Percentiles rank a stretch among this genome's conserved stretches.
Conservation (phyloP, 2,888 invertebrate species). For the Nephrotoma appendiculata region DNA sequence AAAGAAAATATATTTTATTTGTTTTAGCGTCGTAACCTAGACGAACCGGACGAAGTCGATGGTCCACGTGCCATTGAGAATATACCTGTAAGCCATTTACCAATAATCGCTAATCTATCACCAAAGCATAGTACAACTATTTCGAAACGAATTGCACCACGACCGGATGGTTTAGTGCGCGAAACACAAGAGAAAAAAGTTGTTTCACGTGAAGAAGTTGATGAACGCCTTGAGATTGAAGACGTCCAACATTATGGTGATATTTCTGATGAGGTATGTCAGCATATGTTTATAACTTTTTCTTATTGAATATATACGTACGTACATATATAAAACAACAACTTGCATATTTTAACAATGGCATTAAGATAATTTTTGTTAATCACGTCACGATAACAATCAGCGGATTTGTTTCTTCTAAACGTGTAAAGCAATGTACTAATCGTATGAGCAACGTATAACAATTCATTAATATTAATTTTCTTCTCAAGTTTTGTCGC, state of each 20-base stretch:
- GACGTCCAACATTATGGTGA: slow-evolving; percentile 71
- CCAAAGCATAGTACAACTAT: background rate
- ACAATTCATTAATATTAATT: background rate
- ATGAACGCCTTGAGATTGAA: slow-evolving; percentile 70
- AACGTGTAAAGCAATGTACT: background rate
- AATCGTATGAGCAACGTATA: background rate
- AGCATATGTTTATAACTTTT: background rate
- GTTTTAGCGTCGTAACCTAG: slow-evolving; percentile 35
- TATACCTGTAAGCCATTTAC: background rate
- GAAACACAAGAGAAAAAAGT: slow-evolving; percentile 68
- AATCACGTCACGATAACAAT: background rate
- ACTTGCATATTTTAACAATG: background rate
- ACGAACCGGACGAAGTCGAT: slow-evolving; percentile 26
- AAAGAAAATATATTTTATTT: slow-evolving; percentile 8
- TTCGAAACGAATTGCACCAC: slow-evolving; percentile 20
- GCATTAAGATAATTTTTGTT: background rate
- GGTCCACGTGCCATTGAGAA: slow-evolving; percentile 13
- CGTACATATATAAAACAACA: background rate
- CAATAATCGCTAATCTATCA: background rate
- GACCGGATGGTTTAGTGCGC: slow-evolving; percentile 63
- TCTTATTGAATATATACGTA: background rate
- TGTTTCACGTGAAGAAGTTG: slow-evolving; percentile 67
- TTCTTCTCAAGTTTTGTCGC: background rate
- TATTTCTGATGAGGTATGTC: slow-evolving; percentile 70
- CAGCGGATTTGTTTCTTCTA: background rate